Evolutionary conservation across 2,888 invertebrate species (phyloP).

Genomic region (Xylota segnis): DNA sequence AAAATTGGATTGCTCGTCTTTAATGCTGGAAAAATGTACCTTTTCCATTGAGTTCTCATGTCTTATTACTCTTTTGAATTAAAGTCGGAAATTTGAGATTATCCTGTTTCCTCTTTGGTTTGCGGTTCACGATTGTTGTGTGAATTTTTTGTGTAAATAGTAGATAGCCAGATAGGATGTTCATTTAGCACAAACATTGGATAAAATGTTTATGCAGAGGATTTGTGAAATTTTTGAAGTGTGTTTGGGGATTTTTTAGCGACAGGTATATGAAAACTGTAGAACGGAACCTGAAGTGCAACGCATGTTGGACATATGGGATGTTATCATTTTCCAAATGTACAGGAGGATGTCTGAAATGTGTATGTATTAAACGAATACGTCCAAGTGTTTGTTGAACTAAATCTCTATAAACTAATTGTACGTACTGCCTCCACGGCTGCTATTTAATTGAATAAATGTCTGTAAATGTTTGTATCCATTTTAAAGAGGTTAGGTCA

Average conservation of each 20-base stretch:
- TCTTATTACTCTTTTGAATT: conserved; percentile 80
- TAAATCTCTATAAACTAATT: no score
- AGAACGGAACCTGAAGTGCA: not conserved
- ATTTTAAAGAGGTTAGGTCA: no score
- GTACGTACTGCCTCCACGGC: no score
- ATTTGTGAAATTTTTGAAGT: conserved; percentile 32
- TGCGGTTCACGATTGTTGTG: conserved; percentile 74
- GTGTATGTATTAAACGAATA: no score
- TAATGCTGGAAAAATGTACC: conserved; percentile 32
- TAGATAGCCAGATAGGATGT: conserved; percentile 47
- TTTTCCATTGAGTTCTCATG: conserved; percentile 34
- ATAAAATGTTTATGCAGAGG: conserved; percentile 21
- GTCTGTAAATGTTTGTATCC: no score
- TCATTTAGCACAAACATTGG: conserved; percentile 42
- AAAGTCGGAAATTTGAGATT: conserved; percentile 82
- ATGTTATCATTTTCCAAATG: not conserved
- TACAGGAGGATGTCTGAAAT: no score
- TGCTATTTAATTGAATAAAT: no score
- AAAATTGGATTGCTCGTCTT: conserved; percentile 68
- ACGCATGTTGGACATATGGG: conserved; percentile 34
- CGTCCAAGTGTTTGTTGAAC: no score
- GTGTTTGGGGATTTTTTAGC: conserved; percentile 24
- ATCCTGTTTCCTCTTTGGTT: conserved; percentile 81
- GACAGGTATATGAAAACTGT: conserved; percentile 44
- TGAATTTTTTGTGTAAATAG: conserved; percentile 57